Evolutionary conservation across 2,113 vertebrate genomes (phyloP), one percentile per base, ranked within the genome.

Genomic region (Pseudolaguvia tuberculata): DNA sequence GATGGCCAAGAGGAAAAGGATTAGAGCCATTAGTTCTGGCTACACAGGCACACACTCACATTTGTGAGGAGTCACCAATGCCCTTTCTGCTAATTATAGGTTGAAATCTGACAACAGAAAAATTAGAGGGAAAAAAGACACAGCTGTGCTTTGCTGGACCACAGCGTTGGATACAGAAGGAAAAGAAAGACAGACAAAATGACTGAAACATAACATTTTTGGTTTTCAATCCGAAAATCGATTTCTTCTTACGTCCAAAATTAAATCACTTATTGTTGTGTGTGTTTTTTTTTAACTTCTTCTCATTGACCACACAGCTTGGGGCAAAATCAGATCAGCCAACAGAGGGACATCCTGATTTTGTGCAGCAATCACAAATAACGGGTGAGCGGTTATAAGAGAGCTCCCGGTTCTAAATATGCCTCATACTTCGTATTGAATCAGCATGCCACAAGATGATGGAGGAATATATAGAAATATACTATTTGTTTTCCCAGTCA

Each of bases 31-130:
- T 87, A 84, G 89, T 88, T 89, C 86, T 88, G 90, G 85, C 85
- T 87, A 79, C 83, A 79, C 82, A 81, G 84, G 67, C 85, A 84
- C 85, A 88, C 82, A 89, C 85, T 87, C 83, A 42, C 83, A 90
- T 86, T 84, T 87, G 84, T 90, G 88, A 73, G 47, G 85, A 90
- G 87, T 91, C 87, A 83, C 88, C 82, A 85, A 91, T 87, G 90
- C 89, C 91, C 76, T 93, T 90, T 88, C 81, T 88, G 89, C 88
- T 95, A 93, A 94, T 94, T 94, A 91, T 94, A 93, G 91, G 86
- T 86, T 90, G 86, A 92, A 94, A 92, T 91, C 89, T 94, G 93
- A 93, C 93, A 92, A 67, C 92, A 92, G 92, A 94, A 93, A 93
- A 94, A 94, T 94, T 91, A 92, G 92, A 93, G 85, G 89, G 89